Evolutionary conservation across 2,888 invertebrate species (phyloP), one percentile per base, ranked within the genome.

Genomic region (Ernsta delagoae): DNA sequence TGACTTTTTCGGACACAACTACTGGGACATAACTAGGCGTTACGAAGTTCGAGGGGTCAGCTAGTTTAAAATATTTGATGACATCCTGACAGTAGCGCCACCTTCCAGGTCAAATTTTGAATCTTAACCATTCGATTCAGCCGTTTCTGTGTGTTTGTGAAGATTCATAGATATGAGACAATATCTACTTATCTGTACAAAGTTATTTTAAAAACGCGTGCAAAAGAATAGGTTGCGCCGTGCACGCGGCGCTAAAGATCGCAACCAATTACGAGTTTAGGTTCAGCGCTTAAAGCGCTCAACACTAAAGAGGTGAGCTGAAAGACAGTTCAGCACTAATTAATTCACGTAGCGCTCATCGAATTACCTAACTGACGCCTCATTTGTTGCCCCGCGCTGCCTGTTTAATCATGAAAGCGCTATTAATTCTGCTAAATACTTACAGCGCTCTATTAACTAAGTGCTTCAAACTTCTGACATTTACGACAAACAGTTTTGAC

Each of bases 311-410:
- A 67, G 61, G 67, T 68, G 36, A 61, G 57, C 61, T 62, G 48
- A 36, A 24, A 67, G 61, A 68, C 62, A 68, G 62, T 62, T 68
- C 68, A 68, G 68, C 62, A 50, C 62, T 62, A 62, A 68, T 68
- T 68, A 62, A 68, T 62, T 62, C 67, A 67, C 56, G 45, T 36
- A 48, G 61, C 61, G 67, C 67, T 61, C 67, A 67, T 67, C 56
- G 67, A 67, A 61, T 67, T 62, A 68, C 62, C 60, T 57, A 39
- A 62, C 68, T 45, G 68, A 68, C 62, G 68, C 48, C 62, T 41
- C 68, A 68, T 68, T 68, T 62, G 62, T 50, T 68, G 54, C 60
- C 45, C 60, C 11, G 48, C 60, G 31, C 12, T 36, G 5, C 61
- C 39, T 39, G 56, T n/a, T 66, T 54, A 67, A 16, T 50, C 50